Conservation (phyloP, 2,888 invertebrate genomes). For the Brenthis daphne region DNA sequence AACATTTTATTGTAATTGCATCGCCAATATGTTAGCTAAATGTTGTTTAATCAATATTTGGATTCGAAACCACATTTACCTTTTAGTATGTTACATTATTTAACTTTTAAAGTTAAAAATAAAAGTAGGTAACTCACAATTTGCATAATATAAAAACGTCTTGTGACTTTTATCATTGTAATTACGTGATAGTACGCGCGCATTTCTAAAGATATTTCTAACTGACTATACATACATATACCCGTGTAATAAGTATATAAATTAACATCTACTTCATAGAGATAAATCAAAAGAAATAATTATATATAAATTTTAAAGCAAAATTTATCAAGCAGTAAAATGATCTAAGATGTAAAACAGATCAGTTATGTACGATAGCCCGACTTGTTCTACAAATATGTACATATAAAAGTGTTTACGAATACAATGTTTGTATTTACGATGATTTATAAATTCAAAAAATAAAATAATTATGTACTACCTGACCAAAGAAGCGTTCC, state of each 20-base stretch:
- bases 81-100: not conserved
- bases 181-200: constrained; percentile 29
- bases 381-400: too few species aligned
- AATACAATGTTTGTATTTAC: too few species aligned
- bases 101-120: too few species aligned
- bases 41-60: constrained; percentile 22
- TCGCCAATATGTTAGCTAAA: not conserved
- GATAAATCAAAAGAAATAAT: constrained; percentile 49
- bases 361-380: too few species aligned
- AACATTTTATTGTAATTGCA: constrained; percentile 10
- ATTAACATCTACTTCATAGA: constrained; percentile 56
- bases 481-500: constrained; percentile 77
- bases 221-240: constrained; percentile 13
- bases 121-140: not conserved
- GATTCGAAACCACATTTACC: not conserved
- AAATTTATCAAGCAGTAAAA: constrained; percentile 52
- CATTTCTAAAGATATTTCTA: not conserved
- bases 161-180: constrained; percentile 29
- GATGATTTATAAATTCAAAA: not conserved
- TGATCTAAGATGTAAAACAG: constrained; percentile 17
- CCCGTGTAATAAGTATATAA: constrained; percentile 33
- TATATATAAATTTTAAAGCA: constrained; percentile 47
- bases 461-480: constrained; percentile 42
- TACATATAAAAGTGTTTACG: too few species aligned
- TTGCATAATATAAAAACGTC: constrained; percentile 22